phyloP scores from a whole-genome alignment of 1,140 invertebrate genomes.

The Drosophila sechellia region DNA sequence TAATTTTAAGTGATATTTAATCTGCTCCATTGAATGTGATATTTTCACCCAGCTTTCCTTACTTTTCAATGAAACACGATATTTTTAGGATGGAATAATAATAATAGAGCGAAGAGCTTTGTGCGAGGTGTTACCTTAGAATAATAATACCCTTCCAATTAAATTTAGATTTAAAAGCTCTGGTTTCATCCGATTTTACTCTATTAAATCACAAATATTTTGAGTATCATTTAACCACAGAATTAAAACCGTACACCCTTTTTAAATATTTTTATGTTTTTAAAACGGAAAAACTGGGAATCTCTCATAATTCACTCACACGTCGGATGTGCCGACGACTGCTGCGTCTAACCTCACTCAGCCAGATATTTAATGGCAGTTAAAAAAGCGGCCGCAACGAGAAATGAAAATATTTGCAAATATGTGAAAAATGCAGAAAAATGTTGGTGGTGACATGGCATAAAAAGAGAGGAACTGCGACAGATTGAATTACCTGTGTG shows the following conservation, averaged over 20 bases:
- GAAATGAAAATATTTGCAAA: conserved; percentile 72
- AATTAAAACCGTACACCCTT: neutral
- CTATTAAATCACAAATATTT: too few species aligned
- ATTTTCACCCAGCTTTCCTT: neutral
- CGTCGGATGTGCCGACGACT: conserved; percentile 44
- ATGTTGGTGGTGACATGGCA: conserved; percentile 49
- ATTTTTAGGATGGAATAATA: conserved; percentile 8
- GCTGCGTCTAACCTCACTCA: conserved; percentile 21
- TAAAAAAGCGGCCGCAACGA: conserved; percentile 36
- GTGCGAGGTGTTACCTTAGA: neutral
- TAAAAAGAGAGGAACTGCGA: conserved; percentile 68
- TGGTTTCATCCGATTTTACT: too few species aligned
- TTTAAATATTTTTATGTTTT: neutral
- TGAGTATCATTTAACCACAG: too few species aligned
- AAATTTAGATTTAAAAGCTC: neutral
- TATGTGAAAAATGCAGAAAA: conserved; percentile 75
- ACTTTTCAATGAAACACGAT: conserved; percentile 4
- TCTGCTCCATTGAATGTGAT: conserved; percentile 36
- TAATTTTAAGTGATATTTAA: conserved; percentile 82
- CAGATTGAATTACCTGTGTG: conserved; percentile 78
- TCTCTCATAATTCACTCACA: conserved; percentile 48
- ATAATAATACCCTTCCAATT: neutral
- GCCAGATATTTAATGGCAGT: conserved; percentile 51
- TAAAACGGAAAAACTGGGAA: neutral
- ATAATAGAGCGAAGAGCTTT: neutral